Evolutionary conservation across 1,140 invertebrate species (phyloP).

Genomic region (Macrobrachium nipponense): DNA sequence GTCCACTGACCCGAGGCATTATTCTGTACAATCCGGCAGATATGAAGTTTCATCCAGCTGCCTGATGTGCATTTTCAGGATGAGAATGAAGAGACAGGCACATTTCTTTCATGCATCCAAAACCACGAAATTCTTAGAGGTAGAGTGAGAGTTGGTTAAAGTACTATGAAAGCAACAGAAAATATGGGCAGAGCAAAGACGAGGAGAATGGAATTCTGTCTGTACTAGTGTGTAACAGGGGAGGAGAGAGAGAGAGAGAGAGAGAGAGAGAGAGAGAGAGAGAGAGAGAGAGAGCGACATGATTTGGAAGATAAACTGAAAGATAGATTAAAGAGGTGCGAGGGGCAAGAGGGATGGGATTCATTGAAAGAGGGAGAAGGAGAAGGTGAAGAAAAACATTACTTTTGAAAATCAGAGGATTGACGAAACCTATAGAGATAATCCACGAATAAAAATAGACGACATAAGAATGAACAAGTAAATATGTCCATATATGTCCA

Average conservation of each 20-base stretch:
- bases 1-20: not conserved
- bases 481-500: no score
- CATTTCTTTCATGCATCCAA: not conserved
- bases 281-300: not conserved
- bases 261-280: conserved; percentile 29
- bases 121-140: no score
- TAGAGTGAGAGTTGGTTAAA: no score
- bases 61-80: not conserved
- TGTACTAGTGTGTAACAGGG: not conserved
- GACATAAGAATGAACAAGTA: no score
- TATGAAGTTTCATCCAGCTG: not conserved
- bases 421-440: no score
- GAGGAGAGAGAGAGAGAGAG: conserved; percentile 12
- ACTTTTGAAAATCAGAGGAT: not conserved
- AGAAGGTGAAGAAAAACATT: conserved; percentile 6
- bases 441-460: no score
- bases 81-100: not conserved
- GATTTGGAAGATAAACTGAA: no score
- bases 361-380: not conserved
- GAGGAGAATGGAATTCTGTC: no score
- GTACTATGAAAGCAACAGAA: no score
- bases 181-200: not conserved
- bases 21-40: not conserved
- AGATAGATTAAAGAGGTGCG: not conserved
- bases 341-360: not conserved